Percentiles rank a stretch among this genome's conserved stretches.
phyloP scores from a whole-genome alignment of 2,888 invertebrate genomes.

The Alloscopus bannaensis region DNA sequence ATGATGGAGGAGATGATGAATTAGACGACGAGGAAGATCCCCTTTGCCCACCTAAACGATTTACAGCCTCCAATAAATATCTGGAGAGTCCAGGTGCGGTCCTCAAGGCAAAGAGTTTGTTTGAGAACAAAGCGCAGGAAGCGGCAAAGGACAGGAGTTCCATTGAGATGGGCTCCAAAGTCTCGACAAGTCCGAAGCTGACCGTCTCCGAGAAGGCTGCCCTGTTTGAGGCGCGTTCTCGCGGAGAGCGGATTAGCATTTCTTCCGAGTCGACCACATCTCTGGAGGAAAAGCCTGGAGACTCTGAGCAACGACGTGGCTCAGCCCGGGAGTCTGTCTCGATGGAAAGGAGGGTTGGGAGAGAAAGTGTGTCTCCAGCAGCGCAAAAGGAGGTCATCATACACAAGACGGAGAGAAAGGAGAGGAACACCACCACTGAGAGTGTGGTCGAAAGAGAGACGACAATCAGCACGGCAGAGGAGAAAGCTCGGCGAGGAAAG shows the following conservation, averaged over 20 bases:
- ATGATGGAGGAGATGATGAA: slow-evolving; percentile 28
- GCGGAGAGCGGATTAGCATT: slow-evolving; percentile 71
- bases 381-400: neutral
- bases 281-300: slow-evolving; percentile 31
- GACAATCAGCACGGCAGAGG: neutral
- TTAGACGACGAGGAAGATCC: slow-evolving; percentile 65
- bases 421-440: neutral
- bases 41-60: slow-evolving; percentile 60
- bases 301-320: neutral
- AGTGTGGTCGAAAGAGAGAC: neutral
- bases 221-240: slow-evolving; percentile 70
- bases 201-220: slow-evolving; percentile 71
- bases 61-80: slow-evolving; percentile 71
- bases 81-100: slow-evolving; percentile 80
- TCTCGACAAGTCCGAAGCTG: slow-evolving; percentile 50
- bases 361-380: neutral
- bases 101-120: slow-evolving; percentile 83
- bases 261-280: slow-evolving; percentile 68
- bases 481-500: neutral
- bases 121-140: slow-evolving; percentile 80
- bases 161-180: slow-evolving; percentile 42
- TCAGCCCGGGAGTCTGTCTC: slow-evolving; percentile 17
- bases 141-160: slow-evolving; percentile 66
- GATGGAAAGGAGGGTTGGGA: slow-evolving; percentile 30
- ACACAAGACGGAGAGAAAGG: slow-evolving; percentile 10